Base-by-base conservation (phyloP, 1,140 invertebrate species). In the Drosophila ogumai region DNA sequence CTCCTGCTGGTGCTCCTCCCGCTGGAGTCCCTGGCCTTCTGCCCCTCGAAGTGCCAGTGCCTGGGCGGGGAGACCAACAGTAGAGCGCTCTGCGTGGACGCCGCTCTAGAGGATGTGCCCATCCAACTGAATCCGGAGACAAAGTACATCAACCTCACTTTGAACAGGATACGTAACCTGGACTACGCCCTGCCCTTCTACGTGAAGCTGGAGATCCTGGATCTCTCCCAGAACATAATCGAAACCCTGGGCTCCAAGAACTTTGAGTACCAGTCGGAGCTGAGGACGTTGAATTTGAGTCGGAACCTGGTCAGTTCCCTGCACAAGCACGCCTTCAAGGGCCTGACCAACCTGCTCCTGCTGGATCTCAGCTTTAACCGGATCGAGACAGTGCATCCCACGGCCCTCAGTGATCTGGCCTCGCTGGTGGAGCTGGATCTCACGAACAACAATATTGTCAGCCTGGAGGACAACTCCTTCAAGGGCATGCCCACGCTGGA, bases 91-190 rank as follows among this genome's bases (percentile, higher is more conserved):
- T 98, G 97, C 91, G 95, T 95, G 63, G 95, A 95, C 74, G 96
- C 96, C 12, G 94, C 94, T 49, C 94, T 98, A 49, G 96, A 97
- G 91, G 95, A 97, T 75, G 96, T 98, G 34, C 97, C 97, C 36
- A 97, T 97, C 66, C 96, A 97, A 85, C 94, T 98, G 75, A 98
- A 98, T 91, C 96, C 96, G n/a, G 96, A 96, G 86, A 94, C 96
- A 34, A 94, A 94, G 25, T 95, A 95, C 87, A 95, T 97, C 82
- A 96, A 96, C 82, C 94, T 97, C 36, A 96, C 96, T 0, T 94
- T 94, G 74, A 97, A 97, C 90, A 94, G 95, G 46, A 96, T 97
- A 76, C 93, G 93, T 77, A 95, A 94, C 78, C 93, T 97, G 3
- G 94, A 95, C 50, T 96, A 95, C 81, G 95, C 96, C 3, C 94